These are phyloP conservation scores for Gracilinanus agilis DNA, from an alignment of 2,113 vertebrate genomes.

Conservation along the genomic window DNA sequence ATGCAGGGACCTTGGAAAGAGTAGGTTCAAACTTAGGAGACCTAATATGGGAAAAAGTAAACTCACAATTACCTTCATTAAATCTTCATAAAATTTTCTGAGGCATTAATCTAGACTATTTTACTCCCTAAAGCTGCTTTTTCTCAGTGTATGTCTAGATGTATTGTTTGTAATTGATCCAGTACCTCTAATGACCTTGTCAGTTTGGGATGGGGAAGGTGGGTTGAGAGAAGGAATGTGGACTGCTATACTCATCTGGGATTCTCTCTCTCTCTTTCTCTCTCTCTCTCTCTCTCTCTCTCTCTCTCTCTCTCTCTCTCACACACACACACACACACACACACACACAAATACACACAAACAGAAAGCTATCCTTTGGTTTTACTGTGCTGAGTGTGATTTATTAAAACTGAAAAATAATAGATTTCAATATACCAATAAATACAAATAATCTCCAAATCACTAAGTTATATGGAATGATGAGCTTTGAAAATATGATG, in stretches of 20 bases:
- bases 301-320: too few species aligned
- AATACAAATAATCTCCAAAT: not conserved
- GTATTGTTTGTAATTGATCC: not conserved
- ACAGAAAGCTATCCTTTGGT: not conserved
- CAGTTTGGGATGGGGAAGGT: not conserved
- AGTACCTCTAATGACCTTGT: not conserved
- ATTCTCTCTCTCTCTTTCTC: not conserved
- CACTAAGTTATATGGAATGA: not conserved
- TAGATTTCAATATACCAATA: not conserved
- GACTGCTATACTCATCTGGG: not conserved
- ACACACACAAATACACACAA: too few species aligned
- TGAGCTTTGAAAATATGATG: not conserved
- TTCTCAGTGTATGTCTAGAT: not conserved
- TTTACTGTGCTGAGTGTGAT: not conserved
- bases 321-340: too few species aligned
- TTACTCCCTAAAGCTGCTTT: not conserved
- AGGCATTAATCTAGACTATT: not conserved
- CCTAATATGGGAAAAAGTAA: not conserved
- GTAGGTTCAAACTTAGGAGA: not conserved
- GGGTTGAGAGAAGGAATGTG: too few species aligned
- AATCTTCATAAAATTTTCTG: not conserved
- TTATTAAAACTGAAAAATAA: not conserved
- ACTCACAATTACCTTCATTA: not conserved
- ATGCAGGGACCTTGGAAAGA: not conserved
- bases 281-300: too few species aligned